phyloP scores from a whole-genome alignment of 2,888 invertebrate genomes.

The Pasiphila rectangulata region DNA sequence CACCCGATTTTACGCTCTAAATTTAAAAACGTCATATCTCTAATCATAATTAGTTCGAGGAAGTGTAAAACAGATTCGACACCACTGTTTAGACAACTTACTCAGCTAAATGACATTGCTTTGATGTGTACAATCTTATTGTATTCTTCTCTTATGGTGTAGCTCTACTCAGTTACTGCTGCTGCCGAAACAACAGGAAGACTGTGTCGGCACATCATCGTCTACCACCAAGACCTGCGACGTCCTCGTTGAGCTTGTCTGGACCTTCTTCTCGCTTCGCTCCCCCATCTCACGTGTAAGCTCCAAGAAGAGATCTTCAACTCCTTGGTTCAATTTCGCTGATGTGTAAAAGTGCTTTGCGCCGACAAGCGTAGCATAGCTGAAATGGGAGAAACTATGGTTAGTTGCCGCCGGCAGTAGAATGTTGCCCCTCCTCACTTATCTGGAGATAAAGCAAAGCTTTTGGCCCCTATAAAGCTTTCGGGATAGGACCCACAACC shows the following conservation, averaged over 20 bases:
- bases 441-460: no score
- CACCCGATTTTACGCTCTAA: no score
- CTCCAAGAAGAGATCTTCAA: constrained; percentile 94
- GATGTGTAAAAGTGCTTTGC: constrained; percentile 96
- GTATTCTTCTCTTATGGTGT: no score
- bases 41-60: no score
- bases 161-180: constrained; percentile 42
- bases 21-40: no score
- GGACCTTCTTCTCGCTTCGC: constrained; percentile 51
- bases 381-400: constrained; percentile 57
- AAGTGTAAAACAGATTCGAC: no score
- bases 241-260: constrained; percentile 48
- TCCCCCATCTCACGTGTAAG: constrained; percentile 89
- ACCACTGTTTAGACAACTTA: no score
- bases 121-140: no score
- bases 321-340: constrained; percentile 94
- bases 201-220: constrained; percentile 58
- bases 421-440: no score
- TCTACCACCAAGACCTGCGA: constrained; percentile 69
- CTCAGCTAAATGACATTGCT: no score
- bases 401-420: not conserved
- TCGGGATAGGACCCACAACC: no score
- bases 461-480: no score
- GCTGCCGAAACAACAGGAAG: constrained; percentile 62
- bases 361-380: constrained; percentile 94